Conservation (phyloP, 2,113 vertebrate species). For the Machaerirhynchus nigripectus region DNA sequence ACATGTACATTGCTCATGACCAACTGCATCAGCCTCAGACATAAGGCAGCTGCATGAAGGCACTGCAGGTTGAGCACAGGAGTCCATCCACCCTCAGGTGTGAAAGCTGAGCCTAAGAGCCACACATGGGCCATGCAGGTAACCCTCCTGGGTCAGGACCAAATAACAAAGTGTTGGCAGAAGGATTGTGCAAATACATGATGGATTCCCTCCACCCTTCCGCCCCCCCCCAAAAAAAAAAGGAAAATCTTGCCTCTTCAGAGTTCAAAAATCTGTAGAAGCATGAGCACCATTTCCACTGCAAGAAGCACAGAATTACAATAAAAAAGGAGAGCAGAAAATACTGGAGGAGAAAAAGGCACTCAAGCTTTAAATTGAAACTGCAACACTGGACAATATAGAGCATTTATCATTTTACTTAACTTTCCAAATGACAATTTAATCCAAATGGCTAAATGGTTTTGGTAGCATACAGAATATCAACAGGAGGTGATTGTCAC, state of each 20-base stretch:
- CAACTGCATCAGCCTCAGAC: not conserved
- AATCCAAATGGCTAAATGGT: not conserved
- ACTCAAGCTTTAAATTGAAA: not conserved
- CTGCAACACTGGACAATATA: not conserved
- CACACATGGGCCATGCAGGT: not conserved
- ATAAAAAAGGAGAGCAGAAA: not conserved
- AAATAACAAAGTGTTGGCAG: not conserved
- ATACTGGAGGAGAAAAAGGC: not conserved
- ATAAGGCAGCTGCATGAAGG: accelerated
- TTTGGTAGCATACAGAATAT: not conserved
- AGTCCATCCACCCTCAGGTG: not conserved
- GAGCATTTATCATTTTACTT: not conserved
- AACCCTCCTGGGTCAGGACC: not conserved
- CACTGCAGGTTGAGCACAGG: not conserved
- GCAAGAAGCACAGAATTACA: not conserved
- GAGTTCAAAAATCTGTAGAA: not conserved
- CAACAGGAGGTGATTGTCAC: not conserved
- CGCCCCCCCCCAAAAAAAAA: not conserved
- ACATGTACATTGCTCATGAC: not conserved
- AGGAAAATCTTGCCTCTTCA: not conserved
- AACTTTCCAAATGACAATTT: not conserved
- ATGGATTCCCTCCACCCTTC: not conserved
- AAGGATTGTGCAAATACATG: not conserved
- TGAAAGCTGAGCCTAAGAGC: not conserved
- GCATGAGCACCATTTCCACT: accelerated